Conservation (phyloP, 2,888 invertebrate genomes). For the Melipona beecheii region DNA sequence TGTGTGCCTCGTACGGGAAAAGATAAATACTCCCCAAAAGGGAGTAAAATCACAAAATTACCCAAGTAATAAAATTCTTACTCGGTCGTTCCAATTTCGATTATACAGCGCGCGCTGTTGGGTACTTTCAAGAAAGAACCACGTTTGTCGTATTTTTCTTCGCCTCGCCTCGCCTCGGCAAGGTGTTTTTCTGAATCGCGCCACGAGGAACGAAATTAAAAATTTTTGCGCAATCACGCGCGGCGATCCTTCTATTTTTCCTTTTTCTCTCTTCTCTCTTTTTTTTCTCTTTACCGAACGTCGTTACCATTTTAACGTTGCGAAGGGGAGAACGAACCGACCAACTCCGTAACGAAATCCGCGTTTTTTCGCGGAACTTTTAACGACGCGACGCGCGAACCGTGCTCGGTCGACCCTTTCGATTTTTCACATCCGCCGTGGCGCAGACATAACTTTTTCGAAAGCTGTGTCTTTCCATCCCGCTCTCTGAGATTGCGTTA, state of each 20-base stretch:
- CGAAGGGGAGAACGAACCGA: too few relatives aligned
- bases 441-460: neutral
- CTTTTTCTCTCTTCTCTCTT: too few relatives aligned
- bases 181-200: neutral
- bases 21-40: too few relatives aligned
- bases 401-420: neutral
- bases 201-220: neutral
- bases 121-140: neutral
- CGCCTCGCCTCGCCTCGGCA: too few relatives aligned
- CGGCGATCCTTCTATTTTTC: neutral
- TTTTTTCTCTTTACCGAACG: neutral
- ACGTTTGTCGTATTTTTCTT: neutral
- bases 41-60: too few relatives aligned
- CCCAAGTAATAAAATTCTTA: too few relatives aligned
- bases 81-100: too few relatives aligned
- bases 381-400: neutral
- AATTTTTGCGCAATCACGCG: neutral
- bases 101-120: too few relatives aligned
- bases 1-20: too few relatives aligned
- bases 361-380: slow-evolving; percentile 18
- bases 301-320: neutral
- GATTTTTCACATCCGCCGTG: neutral
- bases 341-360: neutral
- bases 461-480: neutral
- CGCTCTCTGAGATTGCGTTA: neutral